These are phyloP conservation scores for Neodon shergylaensis DNA, from an alignment of 2,113 vertebrate species.

Conservation along the genomic window DNA sequence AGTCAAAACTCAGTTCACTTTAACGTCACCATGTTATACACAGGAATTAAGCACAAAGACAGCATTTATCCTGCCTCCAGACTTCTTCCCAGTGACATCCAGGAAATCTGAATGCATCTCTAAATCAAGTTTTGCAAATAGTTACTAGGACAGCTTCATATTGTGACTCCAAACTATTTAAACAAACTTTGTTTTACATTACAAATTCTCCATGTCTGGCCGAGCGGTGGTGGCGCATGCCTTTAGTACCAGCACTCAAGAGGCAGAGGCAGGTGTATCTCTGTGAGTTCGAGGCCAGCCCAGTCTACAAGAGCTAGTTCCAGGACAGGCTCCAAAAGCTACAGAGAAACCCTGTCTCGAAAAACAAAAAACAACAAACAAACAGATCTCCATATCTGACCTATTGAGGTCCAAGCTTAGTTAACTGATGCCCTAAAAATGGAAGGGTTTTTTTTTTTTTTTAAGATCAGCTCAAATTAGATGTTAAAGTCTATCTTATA, in stretches of 20 bases:
- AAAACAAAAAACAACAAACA: too few relatives aligned
- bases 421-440: neutral
- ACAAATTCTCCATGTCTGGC: conserved; percentile 42
- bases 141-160: neutral
- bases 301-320: too few relatives aligned
- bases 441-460: conserved; percentile 51
- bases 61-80: neutral
- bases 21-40: neutral
- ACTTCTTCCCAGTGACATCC: neutral
- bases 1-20: neutral
- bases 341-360: too few relatives aligned
- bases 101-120: neutral
- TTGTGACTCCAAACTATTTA: conserved; percentile 35
- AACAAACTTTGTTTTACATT: conserved; percentile 52
- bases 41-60: neutral
- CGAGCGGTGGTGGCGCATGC: neutral
- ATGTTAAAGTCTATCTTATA: conserved; percentile 52
- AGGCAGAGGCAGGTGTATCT: too few relatives aligned
- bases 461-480: conserved; percentile 66
- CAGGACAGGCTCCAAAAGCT: too few relatives aligned
- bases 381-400: conserved; percentile 27
- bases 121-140: conserved; percentile 49
- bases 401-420: conserved; percentile 60
- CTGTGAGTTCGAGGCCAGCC: too few relatives aligned
- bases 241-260: too few relatives aligned